These are phyloP conservation scores for Agriopis leucophaearia DNA, from an alignment of 2,888 invertebrate species.

Conservation along the genomic window DNA sequence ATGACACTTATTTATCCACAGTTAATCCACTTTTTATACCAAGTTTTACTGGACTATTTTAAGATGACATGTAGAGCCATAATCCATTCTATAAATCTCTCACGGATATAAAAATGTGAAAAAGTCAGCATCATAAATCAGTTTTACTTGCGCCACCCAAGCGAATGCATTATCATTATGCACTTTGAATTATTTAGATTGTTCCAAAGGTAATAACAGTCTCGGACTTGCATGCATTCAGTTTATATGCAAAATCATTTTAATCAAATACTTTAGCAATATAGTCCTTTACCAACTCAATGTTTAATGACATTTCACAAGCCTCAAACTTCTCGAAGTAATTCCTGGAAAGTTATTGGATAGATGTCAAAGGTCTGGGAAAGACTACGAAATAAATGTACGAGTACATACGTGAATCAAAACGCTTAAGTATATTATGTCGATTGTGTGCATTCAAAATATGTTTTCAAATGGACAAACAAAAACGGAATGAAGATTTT, in stretches of 20 bases:
- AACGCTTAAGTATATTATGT: background rate
- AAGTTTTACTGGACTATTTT: conserved; percentile 15
- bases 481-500: background rate
- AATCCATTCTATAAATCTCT: conserved; percentile 22
- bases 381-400: background rate
- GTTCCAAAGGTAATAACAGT: conserved; percentile 20
- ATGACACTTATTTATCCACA: conserved; percentile 14
- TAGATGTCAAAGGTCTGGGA: conserved; percentile 39
- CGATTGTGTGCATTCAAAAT: background rate
- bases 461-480: background rate
- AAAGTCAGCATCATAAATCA: conserved; percentile 35
- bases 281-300: conserved; percentile 10
- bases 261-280: conserved; percentile 28
- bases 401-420: background rate
- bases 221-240: conserved; percentile 1
- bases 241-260: conserved; percentile 12
- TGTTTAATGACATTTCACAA: conserved; percentile 39
- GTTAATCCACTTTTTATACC: conserved; percentile 10
- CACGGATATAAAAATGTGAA: conserved; percentile 27
- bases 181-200: conserved; percentile 42
- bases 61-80: conserved; percentile 21
- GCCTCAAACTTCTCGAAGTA: conserved; percentile 10
- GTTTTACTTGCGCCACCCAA: conserved; percentile 41
- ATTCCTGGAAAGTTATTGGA: conserved; percentile 37
- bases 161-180: conserved; percentile 46